phyloP scores from a whole-genome alignment of 2,113 vertebrate genomes.

The Atrichornis clamosus region DNA sequence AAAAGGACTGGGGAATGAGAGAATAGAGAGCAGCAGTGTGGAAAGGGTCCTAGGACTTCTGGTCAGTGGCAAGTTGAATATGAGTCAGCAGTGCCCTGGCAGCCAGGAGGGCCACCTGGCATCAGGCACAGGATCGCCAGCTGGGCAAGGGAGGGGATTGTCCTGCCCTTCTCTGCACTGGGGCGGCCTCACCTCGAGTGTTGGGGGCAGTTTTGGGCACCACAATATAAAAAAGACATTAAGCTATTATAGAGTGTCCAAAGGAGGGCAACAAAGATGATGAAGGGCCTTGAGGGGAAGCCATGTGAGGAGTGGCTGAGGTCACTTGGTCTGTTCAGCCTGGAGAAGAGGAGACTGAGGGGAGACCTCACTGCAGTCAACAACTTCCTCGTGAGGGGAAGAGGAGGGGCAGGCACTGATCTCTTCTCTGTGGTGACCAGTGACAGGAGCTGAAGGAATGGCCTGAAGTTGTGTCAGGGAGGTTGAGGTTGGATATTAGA shows the following conservation, averaged over 20 bases:
- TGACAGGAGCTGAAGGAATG: background rate
- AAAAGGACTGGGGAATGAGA: background rate
- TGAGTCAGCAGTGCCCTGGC: background rate
- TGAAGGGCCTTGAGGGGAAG: background rate
- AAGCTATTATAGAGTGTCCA: background rate
- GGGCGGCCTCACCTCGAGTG: fast-evolving
- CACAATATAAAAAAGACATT: background rate
- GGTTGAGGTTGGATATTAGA: background rate
- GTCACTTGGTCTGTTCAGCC: background rate
- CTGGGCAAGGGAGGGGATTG: background rate
- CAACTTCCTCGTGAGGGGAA: background rate
- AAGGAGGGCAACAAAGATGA: background rate
- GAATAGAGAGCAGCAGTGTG: background rate
- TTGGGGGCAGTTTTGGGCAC: background rate
- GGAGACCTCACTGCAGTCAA: background rate
- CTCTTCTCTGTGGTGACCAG: background rate
- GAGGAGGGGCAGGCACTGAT: background rate
- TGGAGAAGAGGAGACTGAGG: background rate
- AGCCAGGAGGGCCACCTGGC: background rate
- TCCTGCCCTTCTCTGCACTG: background rate
- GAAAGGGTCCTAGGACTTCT: background rate
- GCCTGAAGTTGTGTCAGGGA: background rate
- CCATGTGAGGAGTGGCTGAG: fast-evolving
- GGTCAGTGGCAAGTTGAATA: background rate
- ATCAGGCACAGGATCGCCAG: background rate